phyloP scores from a whole-genome alignment of 2,113 vertebrate genomes.

The Speoplatyrhinus poulsoni region DNA sequence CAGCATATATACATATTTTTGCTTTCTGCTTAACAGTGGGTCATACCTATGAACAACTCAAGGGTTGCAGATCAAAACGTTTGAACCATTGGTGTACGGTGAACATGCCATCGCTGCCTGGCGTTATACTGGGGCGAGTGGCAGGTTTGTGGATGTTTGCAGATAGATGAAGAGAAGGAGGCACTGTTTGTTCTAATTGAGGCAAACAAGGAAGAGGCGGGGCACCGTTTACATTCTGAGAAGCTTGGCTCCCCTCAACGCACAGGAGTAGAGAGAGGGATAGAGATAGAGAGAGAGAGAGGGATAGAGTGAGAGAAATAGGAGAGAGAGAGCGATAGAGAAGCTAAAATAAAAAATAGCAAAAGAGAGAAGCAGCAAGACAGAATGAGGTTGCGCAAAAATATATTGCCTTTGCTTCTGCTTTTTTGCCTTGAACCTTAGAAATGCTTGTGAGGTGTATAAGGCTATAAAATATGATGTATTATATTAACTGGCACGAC shows the following conservation, averaged over 20 bases:
- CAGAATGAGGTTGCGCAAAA: slow-evolving; percentile 70
- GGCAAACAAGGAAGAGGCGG: slow-evolving; percentile 56
- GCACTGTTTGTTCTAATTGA: slow-evolving; percentile 66
- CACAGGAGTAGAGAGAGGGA: slow-evolving; percentile 47
- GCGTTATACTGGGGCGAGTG: not conserved
- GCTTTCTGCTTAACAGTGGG: no score
- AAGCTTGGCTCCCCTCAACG: slow-evolving; percentile 54
- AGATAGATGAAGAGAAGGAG: slow-evolving; percentile 40
- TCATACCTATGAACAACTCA: slow-evolving; percentile 6
- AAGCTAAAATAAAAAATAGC: not conserved
- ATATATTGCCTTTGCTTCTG: slow-evolving; percentile 32
- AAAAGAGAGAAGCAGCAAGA: slow-evolving; percentile 33
- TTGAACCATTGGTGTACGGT: no score
- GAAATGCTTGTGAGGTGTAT: slow-evolving; percentile 17
- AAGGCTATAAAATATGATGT: slow-evolving; percentile 7
- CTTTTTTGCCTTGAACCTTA: slow-evolving; percentile 16
- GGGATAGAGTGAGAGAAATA: not conserved
- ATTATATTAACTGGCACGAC: not conserved
- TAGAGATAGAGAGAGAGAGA: not conserved
- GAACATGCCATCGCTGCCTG: slow-evolving; percentile 8
- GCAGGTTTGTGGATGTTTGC: slow-evolving; percentile 45
- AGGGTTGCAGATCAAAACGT: no score
- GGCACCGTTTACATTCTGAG: slow-evolving; percentile 67
- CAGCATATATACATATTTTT: no score
- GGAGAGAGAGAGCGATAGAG: not conserved